Evolutionary conservation across 2,113 vertebrate species (phyloP).

Genomic region (Corynorhinus townsendii): DNA sequence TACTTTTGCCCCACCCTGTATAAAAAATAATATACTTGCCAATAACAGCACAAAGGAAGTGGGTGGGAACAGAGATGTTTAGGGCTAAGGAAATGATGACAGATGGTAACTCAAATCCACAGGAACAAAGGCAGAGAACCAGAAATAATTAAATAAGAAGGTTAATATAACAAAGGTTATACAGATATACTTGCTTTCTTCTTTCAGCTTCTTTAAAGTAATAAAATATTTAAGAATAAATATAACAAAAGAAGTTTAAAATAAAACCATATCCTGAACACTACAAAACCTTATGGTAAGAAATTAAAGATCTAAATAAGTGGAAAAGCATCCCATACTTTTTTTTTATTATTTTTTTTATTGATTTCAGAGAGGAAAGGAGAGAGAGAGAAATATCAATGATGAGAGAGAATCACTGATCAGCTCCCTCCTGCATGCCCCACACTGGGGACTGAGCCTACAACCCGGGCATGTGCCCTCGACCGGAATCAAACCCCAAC

Average conservation of each 20-base stretch:
- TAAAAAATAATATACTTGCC: background rate
- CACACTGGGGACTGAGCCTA: too few species aligned
- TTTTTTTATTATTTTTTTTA: too few species aligned
- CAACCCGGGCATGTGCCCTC: too few species aligned
- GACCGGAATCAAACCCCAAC: too few species aligned
- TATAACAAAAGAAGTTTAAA: background rate
- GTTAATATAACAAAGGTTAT: background rate
- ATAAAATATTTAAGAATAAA: background rate
- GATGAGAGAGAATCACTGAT: too few species aligned
- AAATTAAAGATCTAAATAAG: background rate
- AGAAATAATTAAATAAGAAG: background rate
- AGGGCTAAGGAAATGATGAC: background rate
- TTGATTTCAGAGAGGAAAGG: too few species aligned
- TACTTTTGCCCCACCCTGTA: background rate
- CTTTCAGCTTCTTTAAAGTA: background rate
- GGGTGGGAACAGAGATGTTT: background rate
- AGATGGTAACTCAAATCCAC: background rate
- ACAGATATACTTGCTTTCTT: background rate
- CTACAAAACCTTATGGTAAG: background rate
- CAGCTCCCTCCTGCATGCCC: too few species aligned
- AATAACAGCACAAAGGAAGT: background rate
- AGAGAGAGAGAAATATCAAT: too few species aligned
- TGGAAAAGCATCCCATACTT: background rate
- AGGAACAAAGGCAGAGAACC: background rate
- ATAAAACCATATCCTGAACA: background rate